Evolutionary conservation across 2,797 vertebrate species (phyloP).

Genomic region (Micrastur ruficollis): DNA sequence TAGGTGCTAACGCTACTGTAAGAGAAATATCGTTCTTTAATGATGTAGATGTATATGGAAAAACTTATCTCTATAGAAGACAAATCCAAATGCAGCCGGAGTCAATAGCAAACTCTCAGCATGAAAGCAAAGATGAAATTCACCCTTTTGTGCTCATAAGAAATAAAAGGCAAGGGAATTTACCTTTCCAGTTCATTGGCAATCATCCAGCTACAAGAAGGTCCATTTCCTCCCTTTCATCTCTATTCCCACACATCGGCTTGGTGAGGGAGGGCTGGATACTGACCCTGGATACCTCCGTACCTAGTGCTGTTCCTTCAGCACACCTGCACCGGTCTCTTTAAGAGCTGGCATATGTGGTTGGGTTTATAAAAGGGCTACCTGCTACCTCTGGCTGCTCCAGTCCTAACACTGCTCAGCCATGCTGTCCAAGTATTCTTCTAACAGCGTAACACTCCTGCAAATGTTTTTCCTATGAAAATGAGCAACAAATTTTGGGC

Average conservation of each 20-base stretch:
- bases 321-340: rapidly evolving
- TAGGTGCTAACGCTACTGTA: not conserved
- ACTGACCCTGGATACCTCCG: rapidly evolving
- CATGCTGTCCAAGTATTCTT: not conserved
- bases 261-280: not conserved
- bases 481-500: constrained; percentile 48
- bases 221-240: not conserved
- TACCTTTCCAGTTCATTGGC: not conserved
- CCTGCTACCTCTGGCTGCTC: not conserved
- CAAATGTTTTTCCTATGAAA: constrained; percentile 51
- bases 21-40: not conserved
- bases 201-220: not conserved
- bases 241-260: not conserved
- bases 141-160: not conserved
- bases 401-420: not conserved
- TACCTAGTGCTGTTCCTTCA: not conserved
- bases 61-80: not conserved
- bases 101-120: not conserved
- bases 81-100: not conserved
- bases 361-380: not conserved
- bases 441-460: constrained; percentile 4
- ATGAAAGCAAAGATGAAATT: not conserved
- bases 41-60: not conserved
- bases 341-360: not conserved
- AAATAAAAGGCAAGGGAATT: not conserved